These are phyloP conservation scores for Buphagus erythrorhynchus DNA, from an alignment of 2,797 vertebrate species.

Conservation along the genomic window DNA sequence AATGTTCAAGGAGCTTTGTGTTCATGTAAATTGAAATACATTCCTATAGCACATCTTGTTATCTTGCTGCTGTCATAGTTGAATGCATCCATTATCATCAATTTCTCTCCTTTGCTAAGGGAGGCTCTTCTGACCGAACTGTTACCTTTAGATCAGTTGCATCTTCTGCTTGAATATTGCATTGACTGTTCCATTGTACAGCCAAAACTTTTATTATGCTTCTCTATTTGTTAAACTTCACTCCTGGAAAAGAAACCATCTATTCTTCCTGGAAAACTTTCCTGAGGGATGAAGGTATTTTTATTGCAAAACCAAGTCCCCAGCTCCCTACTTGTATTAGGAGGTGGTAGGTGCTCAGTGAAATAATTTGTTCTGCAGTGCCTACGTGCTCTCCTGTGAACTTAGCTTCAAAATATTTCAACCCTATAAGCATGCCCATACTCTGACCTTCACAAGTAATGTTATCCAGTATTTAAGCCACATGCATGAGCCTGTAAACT, in stretches of 20 bases:
- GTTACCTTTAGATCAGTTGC: background rate
- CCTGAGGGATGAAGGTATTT: background rate
- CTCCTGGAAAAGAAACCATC: background rate
- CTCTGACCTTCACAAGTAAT: background rate
- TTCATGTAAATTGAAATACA: background rate
- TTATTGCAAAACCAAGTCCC: background rate
- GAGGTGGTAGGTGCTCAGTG: background rate
- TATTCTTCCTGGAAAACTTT: background rate
- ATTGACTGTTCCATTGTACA: background rate
- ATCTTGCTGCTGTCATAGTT: background rate
- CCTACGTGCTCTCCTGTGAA: background rate
- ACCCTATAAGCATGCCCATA: background rate
- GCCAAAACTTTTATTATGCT: background rate
- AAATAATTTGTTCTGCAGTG: background rate
- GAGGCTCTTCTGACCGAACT: background rate
- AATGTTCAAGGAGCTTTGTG: background rate
- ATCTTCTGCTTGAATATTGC: background rate
- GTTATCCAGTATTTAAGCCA: background rate
- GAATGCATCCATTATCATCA: background rate
- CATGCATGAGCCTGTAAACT: background rate
- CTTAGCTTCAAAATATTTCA: background rate
- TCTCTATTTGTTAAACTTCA: background rate
- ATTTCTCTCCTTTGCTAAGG: background rate
- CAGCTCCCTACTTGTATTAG: background rate
- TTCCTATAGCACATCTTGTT: background rate